Evolutionary conservation across 2,113 vertebrate genomes (phyloP), one percentile per base, ranked within the genome.

Genomic region (Pitta sordida): DNA sequence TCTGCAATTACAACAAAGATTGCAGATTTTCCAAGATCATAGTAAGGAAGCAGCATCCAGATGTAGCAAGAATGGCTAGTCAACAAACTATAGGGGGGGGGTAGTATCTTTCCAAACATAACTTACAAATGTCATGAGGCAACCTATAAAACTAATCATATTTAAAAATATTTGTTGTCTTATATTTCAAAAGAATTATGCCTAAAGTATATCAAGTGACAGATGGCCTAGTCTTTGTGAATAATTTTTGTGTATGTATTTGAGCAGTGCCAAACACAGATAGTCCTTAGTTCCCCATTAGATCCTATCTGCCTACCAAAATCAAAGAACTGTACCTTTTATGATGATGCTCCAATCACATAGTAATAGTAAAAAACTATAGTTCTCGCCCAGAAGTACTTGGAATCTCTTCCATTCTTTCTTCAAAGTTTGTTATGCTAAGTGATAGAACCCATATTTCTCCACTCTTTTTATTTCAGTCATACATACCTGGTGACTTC

Each of bases 11-110:
- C 58, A 91, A 22, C 43, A 46, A 34, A 43, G 48, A 75, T 2
- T 87, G 41, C 41, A 80, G 11, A 82, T 90, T 69, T 83, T 91
- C n/a, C 85, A 94, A 96, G 86, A 69, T 95, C 73, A 82, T 41
- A 68, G 36, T 63, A 70, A n/a, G 90, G 52, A 90, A 87, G 48
- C 4, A 85, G 34, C 14, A 56, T 44, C 43, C 48, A 52, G 41
- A 15, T 29, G 49, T 27, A 92, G 83, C 59, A 91, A 18, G 26
- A 26, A 27, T 81, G 30, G 6, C n/a, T 75, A 46, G 15, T 11
- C 60, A 86, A 18, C 19, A 70, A 58, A 62, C 16, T 30, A 70
- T n/a, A 56, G 58, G 0, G 1, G 1, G 8, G 16, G 6, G 13
- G 22, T 27, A 68, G 58, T 55, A 71, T 44, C 46, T 81, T 67